phyloP scores from a whole-genome alignment of 1,140 invertebrate species.

The Achatina immaculata region DNA sequence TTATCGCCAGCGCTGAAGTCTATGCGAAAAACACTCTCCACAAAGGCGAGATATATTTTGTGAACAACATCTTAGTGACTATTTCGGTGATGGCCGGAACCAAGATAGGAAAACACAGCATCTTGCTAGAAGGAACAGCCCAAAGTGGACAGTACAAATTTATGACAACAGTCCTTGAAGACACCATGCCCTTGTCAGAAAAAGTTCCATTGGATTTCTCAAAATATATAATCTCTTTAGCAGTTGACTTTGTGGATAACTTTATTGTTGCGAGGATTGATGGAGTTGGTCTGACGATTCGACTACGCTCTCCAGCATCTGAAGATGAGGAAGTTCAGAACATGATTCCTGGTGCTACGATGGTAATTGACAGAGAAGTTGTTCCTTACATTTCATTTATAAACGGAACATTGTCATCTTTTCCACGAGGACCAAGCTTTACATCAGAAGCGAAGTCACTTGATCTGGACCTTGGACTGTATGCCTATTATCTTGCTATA shows the following conservation, averaged over 20 bases:
- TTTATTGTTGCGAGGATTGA: not conserved
- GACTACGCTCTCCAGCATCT: not conserved
- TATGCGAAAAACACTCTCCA: not conserved
- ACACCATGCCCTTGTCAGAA: not conserved
- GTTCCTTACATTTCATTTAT: not conserved
- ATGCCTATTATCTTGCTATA: not conserved
- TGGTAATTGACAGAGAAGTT: not conserved
- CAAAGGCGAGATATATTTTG: not conserved
- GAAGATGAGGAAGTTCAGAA: not conserved
- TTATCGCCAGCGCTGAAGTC: not conserved
- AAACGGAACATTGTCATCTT: not conserved
- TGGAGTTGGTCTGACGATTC: not conserved
- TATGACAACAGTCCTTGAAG: not conserved
- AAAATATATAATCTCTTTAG: not conserved
- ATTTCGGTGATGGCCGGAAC: not conserved
- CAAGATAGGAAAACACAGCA: not conserved
- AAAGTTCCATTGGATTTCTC: not conserved
- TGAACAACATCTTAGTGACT: not conserved
- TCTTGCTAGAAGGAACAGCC: not conserved
- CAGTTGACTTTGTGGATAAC: not conserved
- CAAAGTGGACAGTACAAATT: not conserved
- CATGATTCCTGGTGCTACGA: not conserved
- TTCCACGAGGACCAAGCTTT: not conserved
- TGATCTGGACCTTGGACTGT: not conserved
- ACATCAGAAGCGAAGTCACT: not conserved